Evolutionary conservation across 2,888 invertebrate genomes (phyloP).

Genomic region (Orchesella flavescens): DNA sequence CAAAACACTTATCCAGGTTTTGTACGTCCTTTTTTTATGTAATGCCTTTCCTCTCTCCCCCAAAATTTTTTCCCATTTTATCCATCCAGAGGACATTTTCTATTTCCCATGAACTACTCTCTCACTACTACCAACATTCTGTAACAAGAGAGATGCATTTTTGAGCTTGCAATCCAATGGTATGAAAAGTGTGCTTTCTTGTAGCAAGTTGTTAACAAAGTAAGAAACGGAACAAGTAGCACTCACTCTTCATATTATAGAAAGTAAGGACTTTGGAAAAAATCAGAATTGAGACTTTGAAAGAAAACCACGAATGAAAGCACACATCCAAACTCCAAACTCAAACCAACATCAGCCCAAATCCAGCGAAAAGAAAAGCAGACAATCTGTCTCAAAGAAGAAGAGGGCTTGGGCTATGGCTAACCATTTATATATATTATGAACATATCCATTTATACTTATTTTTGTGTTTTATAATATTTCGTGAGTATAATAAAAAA

Average conservation of each 20-base stretch:
- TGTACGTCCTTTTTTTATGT: slow-evolving; percentile 11
- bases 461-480: slow-evolving; percentile 29
- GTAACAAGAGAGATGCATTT: slow-evolving; percentile 16
- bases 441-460: slow-evolving; percentile 8
- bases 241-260: slow-evolving; percentile 12
- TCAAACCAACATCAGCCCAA: background rate
- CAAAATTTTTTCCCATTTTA: slow-evolving; percentile 19
- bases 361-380: background rate
- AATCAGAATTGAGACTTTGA: slow-evolving; percentile 50
- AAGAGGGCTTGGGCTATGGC: too few species aligned
- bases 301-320: slow-evolving; percentile 28
- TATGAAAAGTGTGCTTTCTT: slow-evolving; percentile 45
- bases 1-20: slow-evolving; percentile 12
- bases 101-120: slow-evolving; percentile 17
- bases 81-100: slow-evolving; percentile 11
- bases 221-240: slow-evolving; percentile 28
- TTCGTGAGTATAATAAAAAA: slow-evolving; percentile 32
- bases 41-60: slow-evolving; percentile 24
- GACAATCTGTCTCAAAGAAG: slow-evolving; percentile 32
- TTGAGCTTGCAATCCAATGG: slow-evolving; percentile 8
- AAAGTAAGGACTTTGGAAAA: slow-evolving; percentile 28
- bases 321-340: too few species aligned
- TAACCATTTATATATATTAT: slow-evolving; percentile 3
- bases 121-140: background rate
- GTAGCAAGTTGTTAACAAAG: slow-evolving; percentile 45